phyloP scores from a whole-genome alignment of 2,888 invertebrate genomes.

The Dasysyrphus tricinctus region DNA sequence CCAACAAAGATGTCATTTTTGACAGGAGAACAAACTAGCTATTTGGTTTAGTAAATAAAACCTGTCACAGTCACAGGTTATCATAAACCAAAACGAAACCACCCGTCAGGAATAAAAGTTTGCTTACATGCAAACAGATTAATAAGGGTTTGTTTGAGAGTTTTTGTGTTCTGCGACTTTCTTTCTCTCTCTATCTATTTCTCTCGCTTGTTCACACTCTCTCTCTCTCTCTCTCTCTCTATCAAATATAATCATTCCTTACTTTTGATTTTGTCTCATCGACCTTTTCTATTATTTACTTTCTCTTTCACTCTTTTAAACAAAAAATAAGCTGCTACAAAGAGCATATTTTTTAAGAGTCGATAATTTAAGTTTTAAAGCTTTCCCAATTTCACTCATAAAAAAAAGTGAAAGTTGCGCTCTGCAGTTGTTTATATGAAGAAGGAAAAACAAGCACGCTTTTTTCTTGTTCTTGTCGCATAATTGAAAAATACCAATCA shows the following conservation, averaged over 20 bases:
- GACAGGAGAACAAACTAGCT: not conserved
- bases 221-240: not conserved
- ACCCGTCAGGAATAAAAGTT: not conserved
- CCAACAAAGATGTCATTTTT: not conserved
- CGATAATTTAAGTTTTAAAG: conserved; percentile 25
- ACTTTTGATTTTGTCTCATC: not conserved
- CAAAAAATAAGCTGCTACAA: not conserved
- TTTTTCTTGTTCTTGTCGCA: conserved; percentile 25
- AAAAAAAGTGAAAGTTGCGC: conserved; percentile 66
- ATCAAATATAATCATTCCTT: not conserved
- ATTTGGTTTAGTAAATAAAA: not conserved
- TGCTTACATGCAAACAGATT: not conserved
- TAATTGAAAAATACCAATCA: conserved; percentile 54
- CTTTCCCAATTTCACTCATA: conserved; percentile 17
- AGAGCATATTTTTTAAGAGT: conserved; percentile 21
- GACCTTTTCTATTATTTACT: not conserved
- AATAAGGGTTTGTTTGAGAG: not conserved
- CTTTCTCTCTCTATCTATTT: not conserved
- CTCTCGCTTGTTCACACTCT: too few relatives aligned
- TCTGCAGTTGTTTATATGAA: conserved; percentile 18
- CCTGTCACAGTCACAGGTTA: not conserved
- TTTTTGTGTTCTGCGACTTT: not conserved
- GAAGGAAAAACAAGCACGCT: conserved; percentile 18
- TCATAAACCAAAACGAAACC: not conserved
- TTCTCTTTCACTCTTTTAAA: not conserved